phyloP scores from a whole-genome alignment of 2,797 vertebrate species.

The Psittacula derbiana region DNA sequence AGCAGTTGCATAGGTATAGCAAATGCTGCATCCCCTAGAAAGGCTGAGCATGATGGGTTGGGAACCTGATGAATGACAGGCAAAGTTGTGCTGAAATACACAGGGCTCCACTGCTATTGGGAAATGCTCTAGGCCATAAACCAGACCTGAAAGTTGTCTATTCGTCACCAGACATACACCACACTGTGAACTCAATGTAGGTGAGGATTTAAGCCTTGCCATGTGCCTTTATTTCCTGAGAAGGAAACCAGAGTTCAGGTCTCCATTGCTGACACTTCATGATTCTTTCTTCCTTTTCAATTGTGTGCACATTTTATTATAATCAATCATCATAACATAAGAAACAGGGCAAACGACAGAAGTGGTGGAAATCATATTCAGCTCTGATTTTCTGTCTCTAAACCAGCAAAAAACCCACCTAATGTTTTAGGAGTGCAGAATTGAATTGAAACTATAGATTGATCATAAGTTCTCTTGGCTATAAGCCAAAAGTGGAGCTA shows the following conservation, averaged over 20 bases:
- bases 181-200: neutral
- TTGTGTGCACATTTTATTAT: neutral
- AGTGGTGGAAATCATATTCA: slow-evolving; percentile 4
- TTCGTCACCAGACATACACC: neutral
- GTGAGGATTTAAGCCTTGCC: neutral
- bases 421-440: neutral
- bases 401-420: neutral
- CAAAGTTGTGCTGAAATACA: neutral
- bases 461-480: slow-evolving; percentile 49
- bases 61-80: neutral
- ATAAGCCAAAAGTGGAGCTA: slow-evolving; percentile 34
- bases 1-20: neutral
- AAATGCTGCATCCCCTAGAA: neutral
- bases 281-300: neutral
- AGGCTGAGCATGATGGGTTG: neutral
- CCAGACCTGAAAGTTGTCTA: neutral
- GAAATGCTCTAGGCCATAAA: neutral
- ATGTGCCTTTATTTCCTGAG: neutral
- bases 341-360: neutral
- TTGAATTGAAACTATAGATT: slow-evolving; percentile 51
- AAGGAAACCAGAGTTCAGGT: neutral
- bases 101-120: neutral
- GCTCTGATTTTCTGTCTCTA: neutral
- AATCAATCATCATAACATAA: neutral
- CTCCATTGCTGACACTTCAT: neutral